Percentiles rank a stretch among this genome's conserved stretches.
Evolutionary conservation across 1,140 invertebrate species (phyloP).

Genomic region (Batillaria attramentaria): DNA sequence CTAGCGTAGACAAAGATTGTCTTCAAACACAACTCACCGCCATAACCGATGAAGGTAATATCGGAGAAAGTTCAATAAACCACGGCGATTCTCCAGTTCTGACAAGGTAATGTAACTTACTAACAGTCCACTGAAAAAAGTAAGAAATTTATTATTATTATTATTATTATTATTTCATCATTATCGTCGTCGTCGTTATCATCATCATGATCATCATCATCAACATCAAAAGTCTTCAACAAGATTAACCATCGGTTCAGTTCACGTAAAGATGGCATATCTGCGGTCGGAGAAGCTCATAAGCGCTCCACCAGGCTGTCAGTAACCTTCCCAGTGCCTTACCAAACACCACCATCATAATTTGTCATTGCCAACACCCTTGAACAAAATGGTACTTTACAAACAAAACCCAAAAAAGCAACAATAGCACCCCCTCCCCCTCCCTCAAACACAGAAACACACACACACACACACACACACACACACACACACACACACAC

Average conservation of each 20-base stretch:
- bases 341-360: neutral
- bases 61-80: conserved; percentile 50
- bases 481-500: neutral
- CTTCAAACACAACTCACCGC: conserved; percentile 20
- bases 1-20: neutral
- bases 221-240: neutral
- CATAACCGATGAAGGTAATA: conserved; percentile 49
- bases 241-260: neutral
- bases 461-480: no score
- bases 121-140: conserved; percentile 74
- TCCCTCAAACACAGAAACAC: no score
- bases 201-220: neutral
- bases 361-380: neutral
- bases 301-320: neutral
- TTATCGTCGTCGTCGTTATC: neutral
- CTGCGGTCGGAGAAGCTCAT: neutral
- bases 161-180: conserved; percentile 38
- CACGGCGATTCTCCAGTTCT: conserved; percentile 65
- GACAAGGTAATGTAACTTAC: conserved; percentile 74
- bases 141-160: neutral
- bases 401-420: neutral
- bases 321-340: neutral
- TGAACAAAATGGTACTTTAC: neutral
- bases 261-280: no score
- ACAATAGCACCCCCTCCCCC: neutral